Evolutionary conservation across 2,113 vertebrate genomes (phyloP), one percentile per base, ranked within the genome.

Genomic region (Carettochelys insculpta): DNA sequence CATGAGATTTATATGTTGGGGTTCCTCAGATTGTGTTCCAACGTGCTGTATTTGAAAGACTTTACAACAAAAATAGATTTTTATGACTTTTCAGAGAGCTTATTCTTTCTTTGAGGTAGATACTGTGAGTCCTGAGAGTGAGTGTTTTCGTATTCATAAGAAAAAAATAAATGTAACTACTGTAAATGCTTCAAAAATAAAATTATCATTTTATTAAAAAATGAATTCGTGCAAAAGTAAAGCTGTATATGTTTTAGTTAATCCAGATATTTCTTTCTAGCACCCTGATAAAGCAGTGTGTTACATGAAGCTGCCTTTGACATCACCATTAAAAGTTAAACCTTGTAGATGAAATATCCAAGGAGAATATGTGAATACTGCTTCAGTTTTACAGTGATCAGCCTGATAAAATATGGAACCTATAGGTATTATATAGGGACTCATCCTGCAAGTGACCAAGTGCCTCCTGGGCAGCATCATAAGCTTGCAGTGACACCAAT

Each of bases 361-460:
- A 90, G 65, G 77, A 86, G 90, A 80, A n/a, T n/a, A n/a, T n/a
- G n/a, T n/a, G 77, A 61, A 91, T 81, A 52, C 25, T 89, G 34
- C 77, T 90, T 87, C 83, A 76, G n/a, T 82, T 88, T 90, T 53
- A 31, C 27, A 58, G 43, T 90, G 73, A 73, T 54, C 71, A 80
- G 76, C 65, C 85, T 76, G 91, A 77, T 91, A 89, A 3, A 7
- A 14, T 73, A 61, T 80, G 71, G 54, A 78, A 87, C 29, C 4
- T 88, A 85, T 75, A 82, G 61, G 34, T n/a, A 82, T 43, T 65
- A 7, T 65, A 7, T 76, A 76, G 77, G n/a, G 5, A 54, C 80
- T 47, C 54, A 6, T 17, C 5, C 19, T 81, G 25, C 31, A 77
- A 61, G 41, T 8, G 50, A 24, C 5, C 80, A 27, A 88, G 9